Evolutionary conservation across 2,888 invertebrate species (phyloP), one percentile per base, ranked within the genome.

Genomic region (Emmelina monodactyla): DNA sequence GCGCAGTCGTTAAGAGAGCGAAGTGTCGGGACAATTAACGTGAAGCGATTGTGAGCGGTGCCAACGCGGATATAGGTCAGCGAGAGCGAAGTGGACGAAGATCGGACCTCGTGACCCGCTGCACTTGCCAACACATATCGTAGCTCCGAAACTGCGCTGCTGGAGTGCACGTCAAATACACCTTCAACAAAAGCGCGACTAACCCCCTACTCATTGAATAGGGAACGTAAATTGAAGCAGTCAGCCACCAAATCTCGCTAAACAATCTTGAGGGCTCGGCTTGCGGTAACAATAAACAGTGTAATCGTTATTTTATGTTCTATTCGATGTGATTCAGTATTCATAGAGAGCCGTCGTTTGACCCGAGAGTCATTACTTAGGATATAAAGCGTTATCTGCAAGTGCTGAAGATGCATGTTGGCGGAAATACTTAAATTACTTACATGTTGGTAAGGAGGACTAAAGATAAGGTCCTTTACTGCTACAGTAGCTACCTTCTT

Each of bases 21-120:
- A 67, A 78, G 79, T 78, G 78, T 73, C 75, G 72, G 67, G 64
- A 79, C 76, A 79, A 79, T 79, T 79, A 79, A 78, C 76, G 72
- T 75, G 75, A 75, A 78, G 78, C 78, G 73, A 78, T 76, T 75
- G 78, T 71, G 71, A 71, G 58, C 78, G 64, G 64, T 79, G 79
- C 79, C 79, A 79, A 78, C 72, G 72, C 75, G 70, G 70, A 78
- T 75, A 60, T 79, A 78, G 79, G 79, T 79, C 79, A 78, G 66
- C 61, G 58, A 54, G 61, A 51, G 59, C 64, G 50, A 60, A 71
- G 75, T 72, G 75, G 75, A 69, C 71, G 61, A 59, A 64, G 58
- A 57, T 59, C 54, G 65, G 67, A 67, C 69, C 66, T 58, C 58
- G 58, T 51, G 55, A 50, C 60, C 56, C 54, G 59, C 58, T 53